Conservation (phyloP, 2,888 invertebrate species). For the Lampropteryx suffumata region DNA sequence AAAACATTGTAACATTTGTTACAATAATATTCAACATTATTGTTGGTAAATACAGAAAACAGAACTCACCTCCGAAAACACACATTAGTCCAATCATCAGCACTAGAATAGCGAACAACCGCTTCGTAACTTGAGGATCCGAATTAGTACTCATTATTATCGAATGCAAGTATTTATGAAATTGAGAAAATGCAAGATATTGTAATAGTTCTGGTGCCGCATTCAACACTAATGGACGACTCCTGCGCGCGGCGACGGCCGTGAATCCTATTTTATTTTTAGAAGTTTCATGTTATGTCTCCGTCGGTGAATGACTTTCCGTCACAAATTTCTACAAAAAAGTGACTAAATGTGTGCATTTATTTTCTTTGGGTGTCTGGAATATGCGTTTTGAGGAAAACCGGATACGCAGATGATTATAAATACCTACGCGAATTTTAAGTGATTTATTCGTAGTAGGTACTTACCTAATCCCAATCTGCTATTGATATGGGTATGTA, state of each 20-base stretch:
- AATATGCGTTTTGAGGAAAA: slow-evolving; percentile 1
- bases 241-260: slow-evolving; percentile 39
- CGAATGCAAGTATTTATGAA: not conserved
- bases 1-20: too few species aligned
- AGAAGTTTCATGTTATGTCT: slow-evolving; percentile 65
- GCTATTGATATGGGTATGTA: too few species aligned
- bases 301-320: slow-evolving; percentile 53
- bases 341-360: slow-evolving; percentile 20
- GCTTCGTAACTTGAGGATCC: slow-evolving; percentile 60
- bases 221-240: slow-evolving; percentile 17
- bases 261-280: slow-evolving; percentile 64
- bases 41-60: slow-evolving; percentile 40
- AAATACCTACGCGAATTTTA: too few species aligned
- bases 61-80: slow-evolving; percentile 66
- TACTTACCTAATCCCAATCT: too few species aligned
- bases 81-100: slow-evolving; percentile 63
- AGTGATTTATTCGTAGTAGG: too few species aligned
- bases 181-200: slow-evolving; percentile 17
- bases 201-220: slow-evolving; percentile 12
- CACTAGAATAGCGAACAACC: slow-evolving; percentile 60
- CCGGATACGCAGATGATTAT: not conserved
- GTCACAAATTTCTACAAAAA: slow-evolving; percentile 40
- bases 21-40: slow-evolving; percentile 20
- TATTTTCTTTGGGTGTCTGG: slow-evolving; percentile 14
- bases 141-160: slow-evolving; percentile 55